Conservation (phyloP, 1,140 invertebrate species). For the Zaprionus vittiger region DNA sequence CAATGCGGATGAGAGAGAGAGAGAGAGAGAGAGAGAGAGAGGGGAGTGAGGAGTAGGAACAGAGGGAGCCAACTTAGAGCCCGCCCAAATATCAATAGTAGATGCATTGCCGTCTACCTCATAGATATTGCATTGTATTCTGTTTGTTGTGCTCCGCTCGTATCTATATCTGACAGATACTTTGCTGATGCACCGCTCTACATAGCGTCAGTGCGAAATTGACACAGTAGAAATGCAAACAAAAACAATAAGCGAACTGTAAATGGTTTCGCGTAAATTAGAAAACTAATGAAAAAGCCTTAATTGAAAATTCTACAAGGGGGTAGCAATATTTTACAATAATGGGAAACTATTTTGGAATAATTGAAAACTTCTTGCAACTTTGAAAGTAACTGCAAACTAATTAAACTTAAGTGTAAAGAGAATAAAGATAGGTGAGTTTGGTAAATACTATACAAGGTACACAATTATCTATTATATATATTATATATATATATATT, state of each 20-base stretch:
- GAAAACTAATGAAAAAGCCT: background rate
- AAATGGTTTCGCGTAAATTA: background rate
- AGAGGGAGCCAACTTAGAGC: background rate
- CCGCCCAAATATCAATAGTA: constrained; percentile 42
- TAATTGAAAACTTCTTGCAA: background rate
- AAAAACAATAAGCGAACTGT: constrained; percentile 6
- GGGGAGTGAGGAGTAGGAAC: background rate
- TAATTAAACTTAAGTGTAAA: background rate
- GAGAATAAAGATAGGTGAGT: background rate
- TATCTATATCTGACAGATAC: constrained; percentile 58
- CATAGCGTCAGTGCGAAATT: constrained; percentile 31
- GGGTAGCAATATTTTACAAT: background rate
- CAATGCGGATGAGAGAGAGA: constrained; percentile 39
- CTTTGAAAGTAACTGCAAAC: background rate
- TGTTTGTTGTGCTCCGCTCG: constrained; percentile 12
- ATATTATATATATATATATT: no score
- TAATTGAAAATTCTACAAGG: background rate
- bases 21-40: background rate
- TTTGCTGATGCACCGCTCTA: constrained; percentile 28
- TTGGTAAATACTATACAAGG: background rate
- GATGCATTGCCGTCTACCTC: constrained; percentile 30
- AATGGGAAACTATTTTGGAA: background rate
- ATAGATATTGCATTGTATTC: constrained; percentile 21
- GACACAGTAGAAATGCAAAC: constrained; percentile 24
- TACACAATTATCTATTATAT: no score